Evolutionary conservation across 1,140 invertebrate species (phyloP), one percentile per base, ranked within the genome.

Genomic region (Procambarus virginalis): DNA sequence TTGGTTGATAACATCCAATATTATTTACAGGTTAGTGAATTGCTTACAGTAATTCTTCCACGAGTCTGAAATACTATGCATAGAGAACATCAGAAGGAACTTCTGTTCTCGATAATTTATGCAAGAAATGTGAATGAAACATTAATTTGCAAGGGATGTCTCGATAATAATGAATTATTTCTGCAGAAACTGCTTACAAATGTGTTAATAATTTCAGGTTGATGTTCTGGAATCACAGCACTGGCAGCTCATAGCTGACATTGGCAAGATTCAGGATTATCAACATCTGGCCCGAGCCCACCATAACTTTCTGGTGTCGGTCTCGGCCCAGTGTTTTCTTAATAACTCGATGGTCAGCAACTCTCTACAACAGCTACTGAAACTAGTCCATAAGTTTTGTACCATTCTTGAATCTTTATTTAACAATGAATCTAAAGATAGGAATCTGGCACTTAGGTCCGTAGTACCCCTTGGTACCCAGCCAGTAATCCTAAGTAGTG

Each of bases 1-100:
- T 48, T 91, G 10, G 79, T 91, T 64, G 90, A 91, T 78, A 88
- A 88, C 58, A 86, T 91, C 8, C 90, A 91, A 55, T 91, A 91
- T 70, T 91, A 91, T 70, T 68, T 91, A 17, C 90, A 91, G 90
- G 90, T 88, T 2, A 70, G 81, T 70, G 4, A 5, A 20, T 68
- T 22, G 17, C 10, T 10, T 20, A n/a, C n/a, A n/a, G n/a, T n/a
- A 64, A 60, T 34, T 55, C n/a, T 20, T 80, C 45, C 12, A 5
- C 1, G 8, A 55, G 12, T 55, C 51, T 55, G 51, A 55, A 55
- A 12, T 5, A 3, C 51, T 34, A 34, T 34, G 34, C 34, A 34
- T 34, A 34, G 34, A 34, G 34, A 34, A 34, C 34, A 34, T 34
- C 34, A 34, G 34, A 34, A 34, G 34, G 34, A 34, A 34, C 34